A percentile compares a stretch with the other conserved stretches of the same genome.
phyloP scores from a whole-genome alignment of 2,797 vertebrate species.

The Dromococcyx pavoninus region DNA sequence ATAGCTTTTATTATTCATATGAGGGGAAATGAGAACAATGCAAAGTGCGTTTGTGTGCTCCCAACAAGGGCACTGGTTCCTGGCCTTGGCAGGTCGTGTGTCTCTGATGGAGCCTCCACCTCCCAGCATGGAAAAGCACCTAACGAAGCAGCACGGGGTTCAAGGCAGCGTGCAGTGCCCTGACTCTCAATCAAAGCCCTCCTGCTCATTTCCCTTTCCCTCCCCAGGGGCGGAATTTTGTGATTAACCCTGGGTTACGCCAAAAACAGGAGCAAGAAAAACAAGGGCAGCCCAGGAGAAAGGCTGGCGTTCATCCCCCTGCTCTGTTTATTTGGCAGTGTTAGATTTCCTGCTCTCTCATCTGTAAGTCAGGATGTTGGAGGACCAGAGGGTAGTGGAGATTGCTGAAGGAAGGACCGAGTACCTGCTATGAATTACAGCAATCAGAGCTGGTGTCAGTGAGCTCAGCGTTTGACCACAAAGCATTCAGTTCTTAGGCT shows the following conservation, averaged over 20 bases:
- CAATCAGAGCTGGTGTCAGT: background rate
- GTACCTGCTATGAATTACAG: background rate
- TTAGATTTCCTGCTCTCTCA: background rate
- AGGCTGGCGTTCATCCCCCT: background rate
- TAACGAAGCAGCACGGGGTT: background rate
- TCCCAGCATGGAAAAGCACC: background rate
- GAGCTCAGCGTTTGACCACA: background rate
- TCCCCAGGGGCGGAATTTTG: background rate
- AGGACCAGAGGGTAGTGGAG: background rate
- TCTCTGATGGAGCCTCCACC: background rate
- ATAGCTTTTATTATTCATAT: background rate
- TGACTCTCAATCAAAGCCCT: background rate
- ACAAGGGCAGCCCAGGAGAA: background rate
- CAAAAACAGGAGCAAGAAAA: background rate
- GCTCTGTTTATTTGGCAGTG: background rate
- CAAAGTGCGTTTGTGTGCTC: background rate
- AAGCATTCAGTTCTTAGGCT: background rate
- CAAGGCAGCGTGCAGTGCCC: background rate
- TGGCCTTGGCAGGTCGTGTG: background rate
- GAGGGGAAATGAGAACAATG: constrained; percentile 39
- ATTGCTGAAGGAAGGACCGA: background rate
- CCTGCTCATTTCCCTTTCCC: constrained; percentile 32
- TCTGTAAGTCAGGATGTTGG: background rate
- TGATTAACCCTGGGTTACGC: background rate
- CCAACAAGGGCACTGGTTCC: background rate